Evolutionary conservation across 2,888 invertebrate genomes (phyloP).

Genomic region (Scotopteryx bipunctaria): DNA sequence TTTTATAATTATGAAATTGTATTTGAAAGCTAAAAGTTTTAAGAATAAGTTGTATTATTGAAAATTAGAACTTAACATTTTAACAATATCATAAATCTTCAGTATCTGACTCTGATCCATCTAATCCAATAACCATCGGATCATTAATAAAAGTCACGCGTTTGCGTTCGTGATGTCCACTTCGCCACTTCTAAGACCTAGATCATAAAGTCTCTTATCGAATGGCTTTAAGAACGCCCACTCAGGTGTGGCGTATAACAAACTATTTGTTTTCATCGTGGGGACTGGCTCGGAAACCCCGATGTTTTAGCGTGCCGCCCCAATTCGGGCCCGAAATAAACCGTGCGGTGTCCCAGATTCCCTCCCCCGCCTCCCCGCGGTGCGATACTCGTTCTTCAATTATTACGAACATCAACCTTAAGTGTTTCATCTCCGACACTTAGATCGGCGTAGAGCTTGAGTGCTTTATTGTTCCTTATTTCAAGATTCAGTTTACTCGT

Average conservation of each 20-base stretch:
- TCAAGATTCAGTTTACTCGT: background rate
- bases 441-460: conserved; percentile 13
- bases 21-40: no score
- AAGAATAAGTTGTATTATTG: no score
- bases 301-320: conserved; percentile 74
- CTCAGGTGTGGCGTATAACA: conserved; percentile 58
- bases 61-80: no score
- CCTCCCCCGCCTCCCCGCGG: conserved; percentile 48
- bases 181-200: conserved; percentile 42
- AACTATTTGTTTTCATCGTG: conserved; percentile 67
- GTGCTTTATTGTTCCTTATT: conserved; percentile 12
- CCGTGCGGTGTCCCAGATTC: conserved; percentile 68
- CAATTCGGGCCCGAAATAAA: conserved; percentile 77
- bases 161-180: conserved; percentile 35
- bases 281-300: conserved; percentile 63
- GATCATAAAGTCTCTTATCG: conserved; percentile 43
- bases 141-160: conserved; percentile 51
- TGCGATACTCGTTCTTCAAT: conserved; percentile 50
- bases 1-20: no score
- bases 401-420: conserved; percentile 42
- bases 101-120: conserved; percentile 29
- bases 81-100: background rate
- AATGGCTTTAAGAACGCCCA: conserved; percentile 50
- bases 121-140: conserved; percentile 35
- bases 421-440: conserved; percentile 28